Evolutionary conservation across 1,140 invertebrate species (phyloP), one percentile per base, ranked within the genome.

Genomic region (Orchestia grillus): DNA sequence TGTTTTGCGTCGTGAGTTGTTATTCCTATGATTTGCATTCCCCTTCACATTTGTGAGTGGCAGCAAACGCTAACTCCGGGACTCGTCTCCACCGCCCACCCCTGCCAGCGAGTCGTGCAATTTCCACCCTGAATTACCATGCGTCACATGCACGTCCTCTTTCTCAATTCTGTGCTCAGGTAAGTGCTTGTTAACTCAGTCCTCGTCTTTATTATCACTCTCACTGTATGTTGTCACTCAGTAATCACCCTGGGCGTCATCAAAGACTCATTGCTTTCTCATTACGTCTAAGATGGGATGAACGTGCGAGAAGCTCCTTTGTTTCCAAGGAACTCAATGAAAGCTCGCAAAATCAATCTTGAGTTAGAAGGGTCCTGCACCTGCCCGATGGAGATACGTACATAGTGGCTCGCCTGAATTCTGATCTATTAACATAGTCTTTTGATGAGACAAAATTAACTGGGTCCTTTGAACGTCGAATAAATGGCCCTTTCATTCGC

Each of bases 221-320:
- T 77, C 15, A 28, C 62, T 77, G 62, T 28, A 77, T 90, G 88
- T 90, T 90, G 88, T 90, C 41, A 90, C 88, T 90, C 41, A 44
- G 88, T 90, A 28, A 90, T 94, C 92, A 94, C 92, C 44, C 43
- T 15, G 43, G 3, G 44, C 43, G 92, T 94, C 92, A 94, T 94
- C 92, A 94, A 94, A 94, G 43, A 8, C 92, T 94, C 92, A 94
- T 94, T 94, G 92, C 92, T 47, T 47, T 94, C 92, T 94, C 92
- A 94, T 94, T 94, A 94, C 92, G 36, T 45, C 44, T n/a, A 44
- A 94, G 92, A 94, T 94, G 92, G 62, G 92, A 47, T 41, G 88
- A 90, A 90, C 88, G 88, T 90, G 43, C 4, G 88, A 90, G 88
- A 44, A 42, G 88, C 41, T 87, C 88, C 88, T 90, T 90, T 90